These are phyloP conservation scores for Syngnathus floridae DNA, from an alignment of 2,113 vertebrate genomes.

Conservation along the genomic window DNA sequence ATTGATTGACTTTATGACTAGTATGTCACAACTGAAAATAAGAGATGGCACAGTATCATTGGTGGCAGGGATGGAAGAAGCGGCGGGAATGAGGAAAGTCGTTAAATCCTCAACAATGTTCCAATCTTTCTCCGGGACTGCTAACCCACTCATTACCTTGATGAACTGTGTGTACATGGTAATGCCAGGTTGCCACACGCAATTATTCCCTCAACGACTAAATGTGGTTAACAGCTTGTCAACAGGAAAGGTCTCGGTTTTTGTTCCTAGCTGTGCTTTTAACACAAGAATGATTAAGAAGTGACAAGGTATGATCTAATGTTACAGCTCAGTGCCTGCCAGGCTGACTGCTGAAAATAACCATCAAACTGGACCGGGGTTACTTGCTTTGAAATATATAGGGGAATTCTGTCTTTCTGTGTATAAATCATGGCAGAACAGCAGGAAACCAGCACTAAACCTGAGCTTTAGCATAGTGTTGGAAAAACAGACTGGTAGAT, in stretches of 20 bases:
- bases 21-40: slow-evolving; percentile 19
- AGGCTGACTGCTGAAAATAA: slow-evolving; percentile 14
- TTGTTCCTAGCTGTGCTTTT: slow-evolving; percentile 24
- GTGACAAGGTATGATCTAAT: slow-evolving; percentile 25
- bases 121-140: slow-evolving; percentile 20
- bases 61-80: not conserved
- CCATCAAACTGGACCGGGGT: not conserved
- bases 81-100: slow-evolving; percentile 2
- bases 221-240: slow-evolving; percentile 53
- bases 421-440: slow-evolving; percentile 44
- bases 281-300: slow-evolving; percentile 22
- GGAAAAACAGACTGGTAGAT: slow-evolving; percentile 17
- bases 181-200: slow-evolving; percentile 46
- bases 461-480: slow-evolving; percentile 26
- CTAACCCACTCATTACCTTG: slow-evolving; percentile 51
- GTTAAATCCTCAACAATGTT: slow-evolving; percentile 30
- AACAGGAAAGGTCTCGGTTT: slow-evolving; percentile 46
- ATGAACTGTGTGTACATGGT: slow-evolving; percentile 42
- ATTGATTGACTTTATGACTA: slow-evolving; percentile 20
- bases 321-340: slow-evolving; percentile 5
- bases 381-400: slow-evolving; percentile 36
- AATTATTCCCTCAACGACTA: slow-evolving; percentile 44
- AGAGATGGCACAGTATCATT: slow-evolving; percentile 9
- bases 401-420: not conserved
- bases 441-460: slow-evolving; percentile 47